These are phyloP conservation scores for Terebella lapidaria DNA, from an alignment of 2,888 invertebrate genomes.

Conservation along the genomic window DNA sequence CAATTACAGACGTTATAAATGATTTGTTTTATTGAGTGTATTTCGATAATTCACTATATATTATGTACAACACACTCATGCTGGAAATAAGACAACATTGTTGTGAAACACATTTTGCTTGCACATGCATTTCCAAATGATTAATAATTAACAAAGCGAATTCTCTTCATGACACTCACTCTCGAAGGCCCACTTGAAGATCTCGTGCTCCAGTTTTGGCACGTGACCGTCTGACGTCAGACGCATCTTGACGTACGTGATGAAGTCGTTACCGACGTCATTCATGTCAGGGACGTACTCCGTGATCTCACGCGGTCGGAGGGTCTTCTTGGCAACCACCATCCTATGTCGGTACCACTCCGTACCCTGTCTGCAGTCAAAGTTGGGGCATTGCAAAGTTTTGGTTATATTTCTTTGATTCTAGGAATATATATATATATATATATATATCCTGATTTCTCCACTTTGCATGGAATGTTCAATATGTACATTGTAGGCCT, in stretches of 20 bases:
- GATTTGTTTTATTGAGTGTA: no score
- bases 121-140: no score
- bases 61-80: no score
- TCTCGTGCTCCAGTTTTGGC: conserved; percentile 38
- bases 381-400: no score
- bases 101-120: no score
- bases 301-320: conserved; percentile 42
- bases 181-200: conserved; percentile 53
- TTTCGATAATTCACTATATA: no score
- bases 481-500: no score
- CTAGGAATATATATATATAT: conserved; percentile 11
- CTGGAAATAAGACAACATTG: no score
- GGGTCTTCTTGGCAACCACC: conserved; percentile 46
- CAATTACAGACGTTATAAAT: no score
- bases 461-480: no score
- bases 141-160: background rate
- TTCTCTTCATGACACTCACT: conserved; percentile 33
- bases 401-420: background rate
- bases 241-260: conserved; percentile 28
- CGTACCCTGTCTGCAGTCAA: conserved; percentile 48
- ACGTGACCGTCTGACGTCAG: conserved; percentile 31
- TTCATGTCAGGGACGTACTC: conserved; percentile 41
- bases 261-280: conserved; percentile 43
- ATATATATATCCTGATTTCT: conserved; percentile 8
- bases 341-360: conserved; percentile 48